Percentiles rank a stretch among this genome's conserved stretches.
phyloP scores from a whole-genome alignment of 1,140 invertebrate genomes.

The Drosophila arawakana region DNA sequence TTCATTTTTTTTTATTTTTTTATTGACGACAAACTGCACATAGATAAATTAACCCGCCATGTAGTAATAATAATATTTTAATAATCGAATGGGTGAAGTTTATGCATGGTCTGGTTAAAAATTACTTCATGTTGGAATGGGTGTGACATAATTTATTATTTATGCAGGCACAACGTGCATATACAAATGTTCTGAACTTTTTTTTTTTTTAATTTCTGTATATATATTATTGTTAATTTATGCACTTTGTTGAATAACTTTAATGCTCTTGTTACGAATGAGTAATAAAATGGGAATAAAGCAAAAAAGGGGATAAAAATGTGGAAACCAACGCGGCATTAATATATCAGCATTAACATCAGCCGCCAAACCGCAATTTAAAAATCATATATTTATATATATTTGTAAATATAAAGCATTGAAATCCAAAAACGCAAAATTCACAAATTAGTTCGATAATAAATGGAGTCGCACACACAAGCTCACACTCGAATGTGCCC shows the following conservation, averaged over 20 bases:
- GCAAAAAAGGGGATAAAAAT: slow-evolving; percentile 1
- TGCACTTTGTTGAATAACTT: slow-evolving; percentile 75
- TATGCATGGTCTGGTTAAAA: background rate
- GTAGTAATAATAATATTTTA: slow-evolving; percentile 56
- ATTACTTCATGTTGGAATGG: background rate
- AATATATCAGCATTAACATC: slow-evolving; percentile 52
- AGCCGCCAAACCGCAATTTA: slow-evolving; percentile 44
- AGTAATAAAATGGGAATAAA: slow-evolving; percentile 22
- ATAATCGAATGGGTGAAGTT: slow-evolving; percentile 21
- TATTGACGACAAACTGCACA: slow-evolving; percentile 16
- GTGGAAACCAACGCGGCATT: slow-evolving; percentile 14
- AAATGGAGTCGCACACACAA: slow-evolving; percentile 29
- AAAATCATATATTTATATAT: slow-evolving; percentile 36
- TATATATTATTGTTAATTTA: slow-evolving; percentile 63
- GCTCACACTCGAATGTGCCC: slow-evolving; percentile 44
- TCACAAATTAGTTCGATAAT: slow-evolving; percentile 71
- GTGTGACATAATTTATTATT: slow-evolving; percentile 68
- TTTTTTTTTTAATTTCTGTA: slow-evolving; percentile 30
- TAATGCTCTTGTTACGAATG: slow-evolving; percentile 49
- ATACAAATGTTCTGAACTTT: background rate
- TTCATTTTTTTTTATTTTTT: slow-evolving; percentile 8
- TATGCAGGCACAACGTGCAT: slow-evolving; percentile 43
- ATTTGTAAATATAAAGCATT: slow-evolving; percentile 27
- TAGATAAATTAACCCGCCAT: slow-evolving; percentile 49
- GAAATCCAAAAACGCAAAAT: slow-evolving; percentile 27